Conservation (phyloP, 2,113 vertebrate genomes). For the Centropus bengalensis region DNA sequence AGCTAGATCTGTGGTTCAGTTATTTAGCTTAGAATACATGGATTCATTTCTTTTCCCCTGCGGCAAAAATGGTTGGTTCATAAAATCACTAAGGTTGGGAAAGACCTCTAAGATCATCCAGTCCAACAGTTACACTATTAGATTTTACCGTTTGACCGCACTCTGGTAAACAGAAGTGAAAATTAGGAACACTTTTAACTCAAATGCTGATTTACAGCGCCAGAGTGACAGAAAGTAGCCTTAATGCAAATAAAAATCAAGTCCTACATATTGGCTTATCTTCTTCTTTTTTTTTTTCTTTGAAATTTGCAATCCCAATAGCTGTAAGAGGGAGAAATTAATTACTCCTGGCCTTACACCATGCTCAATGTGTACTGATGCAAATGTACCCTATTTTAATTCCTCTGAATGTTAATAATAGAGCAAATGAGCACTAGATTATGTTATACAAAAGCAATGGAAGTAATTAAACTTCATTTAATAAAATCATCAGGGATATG, state of each 20-base stretch:
- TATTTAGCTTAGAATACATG: neutral
- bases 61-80: neutral
- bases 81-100: too few relatives aligned
- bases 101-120: too few relatives aligned
- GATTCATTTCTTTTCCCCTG: neutral
- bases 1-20: neutral
- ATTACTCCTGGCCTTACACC: conserved; percentile 36
- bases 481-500: conserved; percentile 56
- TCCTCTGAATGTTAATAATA: conserved; percentile 54
- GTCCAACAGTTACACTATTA: neutral
- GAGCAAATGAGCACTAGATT: conserved; percentile 60
- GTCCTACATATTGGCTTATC: neutral
- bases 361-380: conserved; percentile 45
- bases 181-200: neutral
- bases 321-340: conserved; percentile 39
- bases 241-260: neutral
- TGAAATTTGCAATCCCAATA: conserved; percentile 2
- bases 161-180: neutral
- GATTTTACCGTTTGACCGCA: neutral
- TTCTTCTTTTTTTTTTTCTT: neutral
- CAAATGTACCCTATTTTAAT: conserved; percentile 54
- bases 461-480: conserved; percentile 69
- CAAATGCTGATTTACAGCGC: neutral
- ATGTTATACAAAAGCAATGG: conserved; percentile 62
- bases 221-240: neutral